These are phyloP conservation scores for Drosophila pallidifrons DNA, from an alignment of 1,140 invertebrate species.

Conservation along the genomic window DNA sequence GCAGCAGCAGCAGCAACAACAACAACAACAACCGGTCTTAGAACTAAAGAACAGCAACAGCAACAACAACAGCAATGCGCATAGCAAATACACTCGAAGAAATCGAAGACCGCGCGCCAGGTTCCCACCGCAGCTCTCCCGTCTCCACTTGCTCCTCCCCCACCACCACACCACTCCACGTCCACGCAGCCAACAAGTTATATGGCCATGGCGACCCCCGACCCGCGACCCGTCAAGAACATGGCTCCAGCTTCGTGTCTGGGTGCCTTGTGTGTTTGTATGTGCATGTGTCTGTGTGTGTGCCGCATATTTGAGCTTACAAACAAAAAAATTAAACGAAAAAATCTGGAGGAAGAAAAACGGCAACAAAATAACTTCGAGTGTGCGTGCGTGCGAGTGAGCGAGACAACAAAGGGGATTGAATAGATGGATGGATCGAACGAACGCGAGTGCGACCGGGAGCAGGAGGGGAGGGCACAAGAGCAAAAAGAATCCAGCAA, in stretches of 20 bases:
- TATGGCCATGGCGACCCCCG: conserved; percentile 66
- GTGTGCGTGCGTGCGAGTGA: conserved; percentile 49
- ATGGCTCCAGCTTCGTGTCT: conserved; percentile 45
- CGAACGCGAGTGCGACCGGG: conserved; percentile 18
- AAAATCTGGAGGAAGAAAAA: conserved; percentile 51
- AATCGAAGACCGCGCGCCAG: conserved; percentile 56
- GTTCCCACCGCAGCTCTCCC: conserved; percentile 38
- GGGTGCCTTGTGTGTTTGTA: conserved; percentile 20
- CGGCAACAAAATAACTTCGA: conserved; percentile 76
- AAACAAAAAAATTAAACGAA: background rate
- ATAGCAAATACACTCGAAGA: conserved; percentile 68
- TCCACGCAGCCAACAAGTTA: conserved; percentile 59
- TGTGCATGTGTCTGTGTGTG: conserved; percentile 48
- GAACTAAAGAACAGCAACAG: conserved; percentile 54
- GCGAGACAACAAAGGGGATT: conserved; percentile 30
- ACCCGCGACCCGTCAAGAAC: conserved; percentile 62
- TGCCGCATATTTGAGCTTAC: conserved; percentile 65
- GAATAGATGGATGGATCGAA: conserved; percentile 28
- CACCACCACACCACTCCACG: conserved; percentile 13
- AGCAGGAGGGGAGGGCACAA: conserved; percentile 16
- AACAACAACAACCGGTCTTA: conserved; percentile 81
- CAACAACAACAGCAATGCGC: conserved; percentile 33
- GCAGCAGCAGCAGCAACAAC: conserved; percentile 64
- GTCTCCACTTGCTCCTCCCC: background rate
- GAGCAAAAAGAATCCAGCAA: conserved; percentile 80